Conservation (phyloP, 2,888 invertebrate genomes). For the Carterocephalus palaemon region DNA sequence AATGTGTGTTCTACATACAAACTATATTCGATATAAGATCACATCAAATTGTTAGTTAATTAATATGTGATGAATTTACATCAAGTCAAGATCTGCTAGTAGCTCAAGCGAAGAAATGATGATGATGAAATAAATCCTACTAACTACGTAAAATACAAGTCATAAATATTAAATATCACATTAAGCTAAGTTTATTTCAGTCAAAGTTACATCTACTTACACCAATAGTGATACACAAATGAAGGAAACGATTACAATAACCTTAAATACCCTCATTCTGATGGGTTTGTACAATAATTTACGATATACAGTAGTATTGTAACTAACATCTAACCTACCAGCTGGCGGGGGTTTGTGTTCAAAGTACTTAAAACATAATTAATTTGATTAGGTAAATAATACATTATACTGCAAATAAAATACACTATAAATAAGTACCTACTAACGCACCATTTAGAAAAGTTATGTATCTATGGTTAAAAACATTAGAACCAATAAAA, state of each 20-base stretch:
- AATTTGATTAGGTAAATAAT: no score
- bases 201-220: conserved; percentile 64
- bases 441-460: no score
- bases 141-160: conserved; percentile 55
- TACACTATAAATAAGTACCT: no score
- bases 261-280: background rate
- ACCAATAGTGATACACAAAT: conserved; percentile 26
- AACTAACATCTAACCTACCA: conserved; percentile 11
- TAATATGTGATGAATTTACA: conserved; percentile 23
- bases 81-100: conserved; percentile 24
- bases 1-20: no score
- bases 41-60: no score
- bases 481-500: no score
- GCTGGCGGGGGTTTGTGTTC: conserved; percentile 9
- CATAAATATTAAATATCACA: conserved; percentile 78
- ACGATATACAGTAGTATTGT: conserved; percentile 11
- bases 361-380: no score
- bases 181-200: conserved; percentile 76
- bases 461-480: no score
- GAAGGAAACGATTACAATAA: conserved; percentile 46
- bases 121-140: conserved; percentile 23
- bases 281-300: conserved; percentile 5
- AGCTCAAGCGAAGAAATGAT: conserved; percentile 5
- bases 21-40: no score
- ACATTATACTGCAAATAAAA: no score